A percentile compares a stretch with the other conserved stretches of the same genome.
Conservation (phyloP, 2,797 vertebrate species). For the Bovichtus diacanthus region DNA sequence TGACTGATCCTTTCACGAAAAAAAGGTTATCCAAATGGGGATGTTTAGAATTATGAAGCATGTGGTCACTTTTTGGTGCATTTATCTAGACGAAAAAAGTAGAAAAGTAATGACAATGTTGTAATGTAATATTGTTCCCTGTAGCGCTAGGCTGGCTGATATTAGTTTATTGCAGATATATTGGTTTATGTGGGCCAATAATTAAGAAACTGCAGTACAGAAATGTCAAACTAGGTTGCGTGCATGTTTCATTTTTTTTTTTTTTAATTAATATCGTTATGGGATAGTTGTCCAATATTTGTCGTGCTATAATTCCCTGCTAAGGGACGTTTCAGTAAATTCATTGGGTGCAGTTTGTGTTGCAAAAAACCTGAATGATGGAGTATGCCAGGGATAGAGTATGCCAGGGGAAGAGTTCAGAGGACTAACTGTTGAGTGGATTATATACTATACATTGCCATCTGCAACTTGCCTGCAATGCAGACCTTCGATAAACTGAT, state of each 20-base stretch:
- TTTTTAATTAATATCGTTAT: neutral
- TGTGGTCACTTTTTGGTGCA: slow-evolving; percentile 21
- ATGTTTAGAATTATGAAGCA: slow-evolving; percentile 36
- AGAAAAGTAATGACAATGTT: neutral
- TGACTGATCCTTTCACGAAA: slow-evolving; percentile 35
- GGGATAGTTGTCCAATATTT: neutral
- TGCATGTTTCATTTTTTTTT: neutral
- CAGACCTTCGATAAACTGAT: slow-evolving; percentile 4
- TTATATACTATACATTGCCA: neutral
- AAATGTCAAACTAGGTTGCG: neutral
- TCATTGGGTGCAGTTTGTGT: neutral
- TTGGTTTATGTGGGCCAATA: neutral
- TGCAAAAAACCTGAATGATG: neutral
- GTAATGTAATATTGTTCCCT: neutral
- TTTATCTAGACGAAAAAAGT: slow-evolving; percentile 1
- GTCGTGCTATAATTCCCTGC: neutral
- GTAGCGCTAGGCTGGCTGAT: neutral
- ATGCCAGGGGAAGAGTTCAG: neutral
- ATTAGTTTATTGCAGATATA: neutral
- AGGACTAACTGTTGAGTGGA: neutral
- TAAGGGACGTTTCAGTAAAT: neutral
- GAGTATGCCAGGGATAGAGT: neutral
- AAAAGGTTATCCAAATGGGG: slow-evolving; percentile 13
- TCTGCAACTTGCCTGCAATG: neutral
- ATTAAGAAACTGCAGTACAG: neutral